Evolutionary conservation across 2,888 invertebrate species (phyloP), one percentile per base, ranked within the genome.

Genomic region (Aethes cnicana): DNA sequence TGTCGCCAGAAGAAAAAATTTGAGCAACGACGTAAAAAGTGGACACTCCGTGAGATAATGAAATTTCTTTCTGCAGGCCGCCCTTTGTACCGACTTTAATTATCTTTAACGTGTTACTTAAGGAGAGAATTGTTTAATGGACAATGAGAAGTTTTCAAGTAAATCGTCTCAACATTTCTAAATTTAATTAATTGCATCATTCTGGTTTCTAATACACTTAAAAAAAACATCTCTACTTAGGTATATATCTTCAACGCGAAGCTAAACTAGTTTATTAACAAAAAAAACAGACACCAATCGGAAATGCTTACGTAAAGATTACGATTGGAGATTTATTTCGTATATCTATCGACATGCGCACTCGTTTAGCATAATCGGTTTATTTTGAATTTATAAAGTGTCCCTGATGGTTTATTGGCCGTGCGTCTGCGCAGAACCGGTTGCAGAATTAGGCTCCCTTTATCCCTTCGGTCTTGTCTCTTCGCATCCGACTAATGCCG

Each of bases 1-100:
- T 73, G 83, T 84, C 81, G 72, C 71, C 61, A 64, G 69, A 68
- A 73, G 75, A 82, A 79, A 77, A 74, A 79, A 77, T 84, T 78
- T 77, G 74, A 72, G 72, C 71, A 69, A 66, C 63, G 66, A 69
- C 62, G 69, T 74, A 74, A 81, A 82, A 81, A 79, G 71, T 72
- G 72, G 69, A 72, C 78, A 70, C 70, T 63, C 66, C 64, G 67
- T 71, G 69, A 74, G 68, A 76, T 79, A 84, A 77, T 77, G 73
- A 78, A 83, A 81, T 76, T 79, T 78, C 72, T 74, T 65, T 69
- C 72, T 68, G 63, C 62, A 66, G 63, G 57, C 54, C 55, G 57
- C 57, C 67, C 68, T 70, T 74, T 71, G 64, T 69, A 63, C 47
- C 42, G 42, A 43, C 43, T 35, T 54, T 55, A 55, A 55, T 37